Evolutionary conservation across 2,888 invertebrate species (phyloP).

Genomic region (Slavum lentiscoides): DNA sequence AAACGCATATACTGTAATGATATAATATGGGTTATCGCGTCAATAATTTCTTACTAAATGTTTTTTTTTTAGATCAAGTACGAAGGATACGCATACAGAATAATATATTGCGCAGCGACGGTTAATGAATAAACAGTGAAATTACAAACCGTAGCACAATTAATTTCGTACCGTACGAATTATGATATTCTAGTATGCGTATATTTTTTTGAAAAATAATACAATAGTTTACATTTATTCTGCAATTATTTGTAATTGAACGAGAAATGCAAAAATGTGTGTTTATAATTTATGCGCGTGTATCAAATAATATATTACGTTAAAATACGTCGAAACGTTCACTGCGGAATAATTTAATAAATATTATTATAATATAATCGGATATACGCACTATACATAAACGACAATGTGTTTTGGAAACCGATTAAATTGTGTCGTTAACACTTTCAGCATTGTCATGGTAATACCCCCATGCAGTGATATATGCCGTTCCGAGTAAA

Average conservation of each 20-base stretch:
- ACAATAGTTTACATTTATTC: neutral
- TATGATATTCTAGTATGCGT: neutral
- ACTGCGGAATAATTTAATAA: too few relatives aligned
- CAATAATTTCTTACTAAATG: slow-evolving; percentile 46
- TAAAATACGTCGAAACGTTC: too few relatives aligned
- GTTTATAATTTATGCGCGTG: too few relatives aligned
- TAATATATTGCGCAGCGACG: slow-evolving; percentile 12
- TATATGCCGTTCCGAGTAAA: too few relatives aligned
- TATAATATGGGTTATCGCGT: slow-evolving; percentile 7
- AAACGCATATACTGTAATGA: neutral
- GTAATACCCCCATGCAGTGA: too few relatives aligned
- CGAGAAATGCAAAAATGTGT: neutral
- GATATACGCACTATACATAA: too few relatives aligned
- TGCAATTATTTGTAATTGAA: slow-evolving; percentile 2
- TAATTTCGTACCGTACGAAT: slow-evolving; percentile 32
- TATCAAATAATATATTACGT: too few relatives aligned
- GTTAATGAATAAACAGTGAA: slow-evolving; percentile 36
- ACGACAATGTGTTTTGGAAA: too few relatives aligned
- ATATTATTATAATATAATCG: too few relatives aligned
- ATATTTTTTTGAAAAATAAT: neutral
- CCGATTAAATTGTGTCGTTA: too few relatives aligned
- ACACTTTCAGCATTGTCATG: too few relatives aligned
- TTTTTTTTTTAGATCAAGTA: slow-evolving; percentile 20
- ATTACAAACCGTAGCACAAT: slow-evolving; percentile 23
- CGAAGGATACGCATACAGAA: slow-evolving; percentile 23